Evolutionary conservation across 53 echinoderm and acorn worm genomes (phyloP), one percentile per base, ranked within the genome.

Genomic region (Zoroaster sp.): DNA sequence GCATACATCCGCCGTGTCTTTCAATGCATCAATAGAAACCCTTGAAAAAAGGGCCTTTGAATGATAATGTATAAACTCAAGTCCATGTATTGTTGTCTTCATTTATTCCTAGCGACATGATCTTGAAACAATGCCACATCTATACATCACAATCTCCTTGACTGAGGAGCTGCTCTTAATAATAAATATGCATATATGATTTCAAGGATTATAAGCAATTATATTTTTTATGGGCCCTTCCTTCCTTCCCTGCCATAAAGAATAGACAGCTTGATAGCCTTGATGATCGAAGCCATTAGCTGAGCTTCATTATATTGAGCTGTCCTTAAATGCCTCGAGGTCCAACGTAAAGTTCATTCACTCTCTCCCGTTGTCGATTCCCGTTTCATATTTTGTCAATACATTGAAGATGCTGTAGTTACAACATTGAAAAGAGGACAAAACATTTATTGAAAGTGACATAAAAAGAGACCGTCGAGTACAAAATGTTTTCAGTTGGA

Each of bases 131-230:
- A 59, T 28, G 28, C 28, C 63, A 4, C 23, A 21, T 59, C 28
- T 25, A 28, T n/a, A n/a, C n/a, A n/a, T n/a, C n/a, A 59, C 63
- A 10, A 10, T 59, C 63, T 28, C 63, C 63, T 59, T 25, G 63
- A 25, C 25, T 59, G 28, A 59, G 28, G 14, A 9, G 63, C 21
- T 59, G 63, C 63, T 59, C 63, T 59, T 21, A 59, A 21, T 59
- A 59, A 59, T 59, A 25, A 25, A 59, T 59, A 28, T 28, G 63
- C n/a, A n/a, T n/a, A 75, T 82, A 66, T 68, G 32, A 44, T 82
- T 67, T 82, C 44, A 82, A 68, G 66, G 68, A 40, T 82, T 43
- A 82, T 2, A 54, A 42, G 82, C 82, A 82, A 82, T 82, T 82
- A 67, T 32, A 32, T n/a, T 15, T 82, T 82, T 80, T 43, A 66